Evolutionary conservation across 2,888 invertebrate genomes (phyloP), one percentile per base, ranked within the genome.

Genomic region (Diabrotica balteata): DNA sequence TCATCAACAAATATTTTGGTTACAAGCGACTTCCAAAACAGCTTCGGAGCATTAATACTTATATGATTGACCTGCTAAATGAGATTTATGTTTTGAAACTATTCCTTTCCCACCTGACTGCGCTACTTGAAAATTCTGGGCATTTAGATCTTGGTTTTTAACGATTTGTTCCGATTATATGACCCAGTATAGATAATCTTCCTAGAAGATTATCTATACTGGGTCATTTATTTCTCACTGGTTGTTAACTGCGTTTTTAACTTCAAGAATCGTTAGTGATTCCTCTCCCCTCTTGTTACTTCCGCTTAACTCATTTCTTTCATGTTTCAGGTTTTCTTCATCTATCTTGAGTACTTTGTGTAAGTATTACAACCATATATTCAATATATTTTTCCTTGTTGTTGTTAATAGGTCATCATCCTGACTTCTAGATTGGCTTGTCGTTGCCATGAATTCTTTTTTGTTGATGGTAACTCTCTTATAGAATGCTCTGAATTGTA

Each of bases 61-160:
- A n/a, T 59, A 58, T 44, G 44, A n/a, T 57, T 44, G 43, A 7
- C 10, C 6, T 44, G 43, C 9, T 2, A 57, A 57, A 8, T 44
- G 44, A 57, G 8, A 53, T 7, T 1, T 8, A 32, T 17, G 7
- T 22, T 1, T 10, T 64, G 67, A 70, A 72, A 74, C 69, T 71
- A 67, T 71, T 54, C 59, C 60, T 66, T 70, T 71, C 68, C 62
- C 57, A 67, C 68, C 61, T 69, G 61, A 70, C 66, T 66, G 68
- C 68, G 55, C 54, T 45, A 57, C 68, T 72, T 68, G 68, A 63
- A 69, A 63, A 72, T 72, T 73, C 69, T 69, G 69, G 47, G 54
- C 68, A 68, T 73, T 72, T 58, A 59, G 65, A 54, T 68, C 17
- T 17, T 17, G 17, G 17, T 17, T 17, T 17, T 17, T 2, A 17